Percentiles rank a stretch among this genome's conserved stretches.
Evolutionary conservation across 1,140 invertebrate genomes (phyloP).

Genomic region (Lethocerus indicus): DNA sequence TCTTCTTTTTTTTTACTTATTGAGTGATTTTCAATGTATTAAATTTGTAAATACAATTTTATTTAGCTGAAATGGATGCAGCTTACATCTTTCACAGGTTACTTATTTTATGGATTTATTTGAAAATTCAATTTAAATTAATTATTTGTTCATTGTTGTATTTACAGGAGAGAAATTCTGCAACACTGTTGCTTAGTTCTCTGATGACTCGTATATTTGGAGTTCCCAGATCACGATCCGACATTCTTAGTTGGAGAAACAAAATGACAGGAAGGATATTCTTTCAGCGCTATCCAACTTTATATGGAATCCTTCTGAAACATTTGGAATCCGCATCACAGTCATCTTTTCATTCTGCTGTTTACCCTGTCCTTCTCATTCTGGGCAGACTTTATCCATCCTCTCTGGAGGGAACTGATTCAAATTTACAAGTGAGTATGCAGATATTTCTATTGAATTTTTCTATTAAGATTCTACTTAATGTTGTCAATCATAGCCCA

Average conservation of each 20-base stretch:
- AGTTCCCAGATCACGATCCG: slow-evolving; percentile 44
- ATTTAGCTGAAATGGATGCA: too few relatives aligned
- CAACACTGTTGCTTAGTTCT: slow-evolving; percentile 67
- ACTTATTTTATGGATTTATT: too few relatives aligned
- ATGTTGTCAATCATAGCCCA: too few relatives aligned
- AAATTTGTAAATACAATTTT: too few relatives aligned
- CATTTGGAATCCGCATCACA: slow-evolving; percentile 33
- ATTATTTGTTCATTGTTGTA: slow-evolving; percentile 12
- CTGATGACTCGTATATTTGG: slow-evolving; percentile 83
- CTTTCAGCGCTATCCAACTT: slow-evolving; percentile 56
- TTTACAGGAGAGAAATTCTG: slow-evolving; percentile 62
- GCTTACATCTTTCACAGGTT: too few relatives aligned
- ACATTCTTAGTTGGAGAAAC: slow-evolving; percentile 55
- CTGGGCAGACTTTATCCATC: slow-evolving; percentile 62
- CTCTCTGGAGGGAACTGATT: slow-evolving; percentile 34
- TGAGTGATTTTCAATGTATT: too few relatives aligned
- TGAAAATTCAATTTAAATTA: slow-evolving; percentile 6
- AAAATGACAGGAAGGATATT: slow-evolving; percentile 62
- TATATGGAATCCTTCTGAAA: slow-evolving; percentile 60
- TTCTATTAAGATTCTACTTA: too few relatives aligned
- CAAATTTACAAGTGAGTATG: slow-evolving; percentile 18
- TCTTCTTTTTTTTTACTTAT: too few relatives aligned
- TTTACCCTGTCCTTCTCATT: slow-evolving; percentile 62
- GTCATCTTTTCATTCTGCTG: slow-evolving; percentile 26
- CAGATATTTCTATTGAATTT: slow-evolving; percentile 1